Evolutionary conservation across 2,888 invertebrate genomes (phyloP).

Genomic region (Hyalella azteca): DNA sequence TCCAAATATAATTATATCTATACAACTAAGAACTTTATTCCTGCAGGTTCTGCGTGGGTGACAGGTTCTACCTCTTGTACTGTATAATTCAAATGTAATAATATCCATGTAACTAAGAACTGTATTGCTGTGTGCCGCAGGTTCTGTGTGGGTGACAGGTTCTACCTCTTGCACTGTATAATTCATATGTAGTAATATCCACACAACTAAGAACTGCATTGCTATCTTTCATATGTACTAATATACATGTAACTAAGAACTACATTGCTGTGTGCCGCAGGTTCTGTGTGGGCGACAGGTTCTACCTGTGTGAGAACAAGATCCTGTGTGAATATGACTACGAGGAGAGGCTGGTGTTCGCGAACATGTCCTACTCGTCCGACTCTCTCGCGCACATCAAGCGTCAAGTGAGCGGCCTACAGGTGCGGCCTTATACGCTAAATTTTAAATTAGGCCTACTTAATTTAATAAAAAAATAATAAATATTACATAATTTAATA

Average conservation of each 20-base stretch:
- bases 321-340: slow-evolving; percentile 94
- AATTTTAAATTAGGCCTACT: no score
- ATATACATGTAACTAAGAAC: neutral
- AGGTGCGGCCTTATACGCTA: slow-evolving; percentile 47
- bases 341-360: slow-evolving; percentile 87
- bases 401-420: slow-evolving; percentile 59
- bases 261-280: slow-evolving; percentile 66
- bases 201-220: neutral
- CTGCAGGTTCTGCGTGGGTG: slow-evolving; percentile 92
- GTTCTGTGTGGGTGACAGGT: slow-evolving; percentile 93
- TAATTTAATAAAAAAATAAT: no score
- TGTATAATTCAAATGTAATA: slow-evolving; percentile 78
- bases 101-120: neutral
- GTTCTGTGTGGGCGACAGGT: slow-evolving; percentile 93
- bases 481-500: no score
- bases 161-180: no score
- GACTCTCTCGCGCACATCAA: slow-evolving; percentile 76
- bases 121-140: slow-evolving; percentile 66
- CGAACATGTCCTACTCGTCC: slow-evolving; percentile 86
- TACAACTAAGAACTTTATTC: neutral
- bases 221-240: slow-evolving; percentile 75
- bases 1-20: slow-evolving; percentile 85
- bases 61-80: slow-evolving; percentile 88
- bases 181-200: slow-evolving; percentile 88
- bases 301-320: slow-evolving; percentile 91